These are phyloP conservation scores for Adelges cooleyi DNA, from an alignment of 1,140 invertebrate genomes.

Conservation along the genomic window DNA sequence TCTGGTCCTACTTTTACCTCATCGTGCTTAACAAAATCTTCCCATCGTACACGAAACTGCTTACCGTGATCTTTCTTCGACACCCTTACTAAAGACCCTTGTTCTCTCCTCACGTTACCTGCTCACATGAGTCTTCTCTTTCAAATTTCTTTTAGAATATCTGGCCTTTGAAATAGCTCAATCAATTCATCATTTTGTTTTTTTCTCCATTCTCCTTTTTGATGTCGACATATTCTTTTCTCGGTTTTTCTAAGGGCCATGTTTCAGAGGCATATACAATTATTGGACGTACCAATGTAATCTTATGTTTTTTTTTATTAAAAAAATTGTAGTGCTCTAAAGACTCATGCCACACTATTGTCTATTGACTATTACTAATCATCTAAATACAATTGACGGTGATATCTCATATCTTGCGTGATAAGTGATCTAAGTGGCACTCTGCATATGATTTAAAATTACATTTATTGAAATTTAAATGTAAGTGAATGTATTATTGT, in stretches of 20 bases:
- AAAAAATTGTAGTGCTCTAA: too few relatives aligned
- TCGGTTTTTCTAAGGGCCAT: background rate
- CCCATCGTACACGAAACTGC: background rate
- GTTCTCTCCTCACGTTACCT: background rate
- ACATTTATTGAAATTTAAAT: too few relatives aligned
- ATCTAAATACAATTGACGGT: too few relatives aligned
- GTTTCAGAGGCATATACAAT: background rate
- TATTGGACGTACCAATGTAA: too few relatives aligned
- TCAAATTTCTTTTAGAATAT: background rate
- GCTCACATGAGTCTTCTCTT: background rate
- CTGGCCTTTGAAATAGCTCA: background rate
- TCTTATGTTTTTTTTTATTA: too few relatives aligned
- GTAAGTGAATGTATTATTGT: too few relatives aligned
- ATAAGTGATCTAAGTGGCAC: too few relatives aligned
- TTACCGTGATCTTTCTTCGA: background rate
- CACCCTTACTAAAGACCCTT: background rate
- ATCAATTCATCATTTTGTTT: background rate
- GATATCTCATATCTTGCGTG: too few relatives aligned
- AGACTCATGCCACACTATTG: too few relatives aligned
- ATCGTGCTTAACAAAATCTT: background rate
- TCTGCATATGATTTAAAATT: too few relatives aligned
- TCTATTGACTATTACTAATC: too few relatives aligned
- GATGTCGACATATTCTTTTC: background rate
- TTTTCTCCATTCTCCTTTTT: background rate
- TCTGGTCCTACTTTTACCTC: background rate